Conservation (phyloP, 2,113 vertebrate species). For the Istiophorus platypterus region DNA sequence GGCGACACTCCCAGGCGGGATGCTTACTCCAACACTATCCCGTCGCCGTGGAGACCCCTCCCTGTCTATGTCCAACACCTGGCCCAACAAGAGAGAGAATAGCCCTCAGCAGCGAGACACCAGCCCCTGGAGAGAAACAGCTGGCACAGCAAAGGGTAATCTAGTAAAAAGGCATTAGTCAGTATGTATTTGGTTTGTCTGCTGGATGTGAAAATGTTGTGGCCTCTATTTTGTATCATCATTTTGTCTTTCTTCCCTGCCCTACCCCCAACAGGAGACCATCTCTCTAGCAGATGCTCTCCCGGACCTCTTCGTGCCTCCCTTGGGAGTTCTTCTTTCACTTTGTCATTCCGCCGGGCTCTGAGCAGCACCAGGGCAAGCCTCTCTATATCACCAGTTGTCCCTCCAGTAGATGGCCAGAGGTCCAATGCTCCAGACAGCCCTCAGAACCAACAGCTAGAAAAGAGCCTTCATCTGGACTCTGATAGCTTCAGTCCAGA, state of each 20-base stretch:
- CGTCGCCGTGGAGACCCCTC: slow-evolving; percentile 81
- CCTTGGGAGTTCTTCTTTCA: slow-evolving; percentile 81
- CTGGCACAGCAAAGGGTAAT: slow-evolving; percentile 74
- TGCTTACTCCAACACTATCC: slow-evolving; percentile 82
- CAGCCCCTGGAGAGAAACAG: slow-evolving; percentile 78
- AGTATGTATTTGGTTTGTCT: neutral
- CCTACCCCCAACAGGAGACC: slow-evolving; percentile 60
- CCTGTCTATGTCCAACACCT: slow-evolving; percentile 90
- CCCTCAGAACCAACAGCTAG: slow-evolving; percentile 66
- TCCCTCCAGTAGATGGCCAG: slow-evolving; percentile 70
- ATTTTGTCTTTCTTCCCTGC: neutral
- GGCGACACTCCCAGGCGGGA: slow-evolving; percentile 80
- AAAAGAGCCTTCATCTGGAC: slow-evolving; percentile 75
- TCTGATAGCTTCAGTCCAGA: slow-evolving; percentile 75
- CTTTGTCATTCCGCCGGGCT: slow-evolving; percentile 80
- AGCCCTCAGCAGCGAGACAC: slow-evolving; percentile 72
- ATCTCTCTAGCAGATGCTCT: slow-evolving; percentile 63
- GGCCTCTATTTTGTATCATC: neutral
- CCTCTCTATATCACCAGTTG: slow-evolving; percentile 70
- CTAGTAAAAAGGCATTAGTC: neutral
- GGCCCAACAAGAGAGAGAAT: slow-evolving; percentile 88
- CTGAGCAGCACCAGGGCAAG: slow-evolving; percentile 83
- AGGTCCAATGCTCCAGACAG: slow-evolving; percentile 72
- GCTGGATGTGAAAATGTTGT: neutral
- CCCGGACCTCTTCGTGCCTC: slow-evolving; percentile 82